Evolutionary conservation across 2,888 invertebrate species (phyloP), one percentile per base, ranked within the genome.

Genomic region (Trichogramma evanescens): DNA sequence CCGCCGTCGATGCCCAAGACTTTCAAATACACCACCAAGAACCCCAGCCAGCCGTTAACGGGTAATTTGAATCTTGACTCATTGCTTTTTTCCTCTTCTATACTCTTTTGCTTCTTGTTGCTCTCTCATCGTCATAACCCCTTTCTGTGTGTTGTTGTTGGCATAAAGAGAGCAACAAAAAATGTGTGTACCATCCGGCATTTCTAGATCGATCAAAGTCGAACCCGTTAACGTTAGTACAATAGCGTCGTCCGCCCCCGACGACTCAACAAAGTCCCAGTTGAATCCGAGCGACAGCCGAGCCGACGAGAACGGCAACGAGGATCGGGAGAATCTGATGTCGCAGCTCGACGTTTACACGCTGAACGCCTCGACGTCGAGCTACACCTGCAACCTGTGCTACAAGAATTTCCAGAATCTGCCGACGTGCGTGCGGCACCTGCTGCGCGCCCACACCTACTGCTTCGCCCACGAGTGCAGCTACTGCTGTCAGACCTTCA

Each of bases 341-440:
- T 39, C 43, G 0, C 41, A 59, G 6, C 52, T 58, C 7, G 26
- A 9, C 1, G 42, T 54, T 13, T 54, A 62, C 43, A 55, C 49
- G 44, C 10, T 38, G 8, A 13, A 46, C 7, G 42, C 48, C 7
- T 26, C 26, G 26, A 40, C 26, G 26, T 56, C 50, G 5, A 38
- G 46, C 0, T 73, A 69, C 9, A 59, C 67, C 0, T 73, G 74
- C 59, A 68, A 69, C 1, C 69, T 74, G 6, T 74, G 74, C 54
- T 63, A 60, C 5, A 63, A 66, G 44, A 56, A 56, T 10, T 63
- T 59, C n/a, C 46, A 43, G 0, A 3, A 46, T 6, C 53, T 58
- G n/a, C 1, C 62, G 1, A n/a, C 10, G 4, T 48, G 56, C 5
- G 10, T 62, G 6, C 59, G 62, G 4, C 62, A 62, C 46, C 9